These are phyloP conservation scores for Pomacea maculata DNA, from an alignment of 1,140 invertebrate species.

Conservation along the genomic window DNA sequence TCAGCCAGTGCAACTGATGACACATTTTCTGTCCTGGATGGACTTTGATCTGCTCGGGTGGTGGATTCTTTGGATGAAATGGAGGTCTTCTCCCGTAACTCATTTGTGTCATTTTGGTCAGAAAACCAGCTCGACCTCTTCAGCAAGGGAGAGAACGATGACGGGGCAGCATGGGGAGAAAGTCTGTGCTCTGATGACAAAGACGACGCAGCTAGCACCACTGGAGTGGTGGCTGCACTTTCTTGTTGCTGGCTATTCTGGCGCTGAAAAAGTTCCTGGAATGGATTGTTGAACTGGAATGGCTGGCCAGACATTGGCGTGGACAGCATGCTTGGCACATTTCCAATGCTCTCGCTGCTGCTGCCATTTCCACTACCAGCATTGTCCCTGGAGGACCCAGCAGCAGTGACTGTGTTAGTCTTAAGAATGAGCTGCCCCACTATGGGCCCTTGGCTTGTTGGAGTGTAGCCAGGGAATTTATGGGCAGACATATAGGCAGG, in stretches of 20 bases:
- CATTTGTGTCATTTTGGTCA: too few species aligned
- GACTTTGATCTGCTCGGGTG: not conserved
- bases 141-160: not conserved
- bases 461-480: slow-evolving; percentile 6
- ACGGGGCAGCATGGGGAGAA: not conserved
- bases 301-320: slow-evolving; percentile 30
- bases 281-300: slow-evolving; percentile 59
- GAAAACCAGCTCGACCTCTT: not conserved
- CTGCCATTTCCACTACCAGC: not conserved
- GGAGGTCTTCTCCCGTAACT: too few species aligned
- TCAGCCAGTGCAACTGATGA: not conserved
- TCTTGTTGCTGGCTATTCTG: not conserved
- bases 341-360: not conserved
- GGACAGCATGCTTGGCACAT: not conserved
- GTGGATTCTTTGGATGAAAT: too few species aligned
- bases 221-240: slow-evolving; percentile 14
- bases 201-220: not conserved
- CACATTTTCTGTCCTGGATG: not conserved
- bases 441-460: slow-evolving; percentile 32
- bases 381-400: not conserved
- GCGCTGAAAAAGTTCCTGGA: slow-evolving; percentile 29
- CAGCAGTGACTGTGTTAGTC: slow-evolving; percentile 15
- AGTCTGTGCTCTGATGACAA: not conserved
- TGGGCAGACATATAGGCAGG: slow-evolving; percentile 33
- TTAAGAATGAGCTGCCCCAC: slow-evolving; percentile 41